Base-by-base conservation (phyloP, 2,888 invertebrate species). In the Leucophenga montana region DNA sequence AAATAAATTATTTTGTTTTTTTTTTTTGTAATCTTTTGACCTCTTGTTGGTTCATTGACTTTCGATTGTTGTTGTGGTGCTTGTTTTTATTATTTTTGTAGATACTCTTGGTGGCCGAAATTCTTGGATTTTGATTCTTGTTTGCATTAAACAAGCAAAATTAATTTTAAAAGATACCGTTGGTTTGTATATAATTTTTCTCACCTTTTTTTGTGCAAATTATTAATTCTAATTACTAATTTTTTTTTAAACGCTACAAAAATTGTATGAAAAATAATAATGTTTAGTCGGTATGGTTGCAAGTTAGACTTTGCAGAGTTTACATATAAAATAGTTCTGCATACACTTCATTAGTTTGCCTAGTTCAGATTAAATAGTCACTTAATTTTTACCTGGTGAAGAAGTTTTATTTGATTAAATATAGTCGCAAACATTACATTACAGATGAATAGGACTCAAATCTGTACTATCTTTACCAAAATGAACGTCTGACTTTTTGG, bases 21-120 rank as follows among this genome's bases (percentile, higher is more conserved):
- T 27, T 27, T 27, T 27, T 75, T 75, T n/a, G 77, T 73, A 73
- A 77, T 66, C 67, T 72, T 75, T 82, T 82, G 78, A 84, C 80
- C 78, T 79, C 73, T 74, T 75, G 14, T 18, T 48, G 11, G 3
- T 83, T 82, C 82, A 83, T 76, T 83, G 83, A 84, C 84, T 77
- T 68, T 56, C 27, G 16, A 44, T 53, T 5, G 18, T 18, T 57
- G 67, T 69, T 71, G 53, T 62, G 61, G 53, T 62, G 61, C 39
- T 20, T 62, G 20, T 62, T 68, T 64, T 61, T 56, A 62, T 31
- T 57, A 64, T 39, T 53, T 44, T 48, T 27, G 68, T 20, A 66
- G 70, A 46, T 70, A 73, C 67, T 72, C 69, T 75, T 73, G 61
- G 27, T 68, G 56, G 57, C 22, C 1, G n/a, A 59, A 59, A 62